Base-by-base conservation (phyloP, 2,888 invertebrate genomes). In the Congeria kusceri region DNA sequence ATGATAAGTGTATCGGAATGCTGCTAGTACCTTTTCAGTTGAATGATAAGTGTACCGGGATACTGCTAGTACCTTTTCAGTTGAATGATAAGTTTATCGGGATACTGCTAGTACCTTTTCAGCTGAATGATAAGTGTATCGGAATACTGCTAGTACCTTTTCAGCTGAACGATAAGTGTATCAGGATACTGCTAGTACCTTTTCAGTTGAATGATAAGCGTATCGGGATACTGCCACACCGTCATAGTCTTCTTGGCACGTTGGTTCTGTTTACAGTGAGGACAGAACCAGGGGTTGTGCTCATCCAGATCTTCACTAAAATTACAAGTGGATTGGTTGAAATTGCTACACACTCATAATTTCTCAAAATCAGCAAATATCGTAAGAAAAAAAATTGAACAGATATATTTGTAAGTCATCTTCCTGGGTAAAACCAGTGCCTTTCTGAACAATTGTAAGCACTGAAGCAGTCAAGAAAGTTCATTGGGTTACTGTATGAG, bases 281-380 rank as follows among this genome's bases (percentile, higher is more conserved):
- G 95, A 91, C 96, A 95, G 92, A 94, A 95, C 95, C 96, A 96
- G 3, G 95, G 95, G 91, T 95, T 95, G 87, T 95, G 95, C 85
- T 95, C 95, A 90, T 95, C 95, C 87, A 96, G 92, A 56, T 94
- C 94, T 92, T 96, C 96, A 91, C 95, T 96, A 90, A 29, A 92
- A 74, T 46, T 39, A 39, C 39, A 39, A n/a, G n/a, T n/a, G n/a
- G n/a, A n/a, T n/a, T n/a, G n/a, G n/a, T n/a, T n/a, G n/a, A n/a
- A n/a, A n/a, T n/a, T n/a, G n/a, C n/a, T n/a, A n/a, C n/a, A n/a
- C n/a, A n/a, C n/a, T n/a, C n/a, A n/a, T n/a, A n/a, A n/a, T n/a
- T n/a, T n/a, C n/a, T n/a, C n/a, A n/a, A n/a, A n/a, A n/a, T n/a
- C n/a, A n/a, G n/a, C n/a, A n/a, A n/a, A n/a, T n/a, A n/a, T n/a